Evolutionary conservation across 2,113 vertebrate genomes (phyloP).

Genomic region (Bungarus multicinctus): DNA sequence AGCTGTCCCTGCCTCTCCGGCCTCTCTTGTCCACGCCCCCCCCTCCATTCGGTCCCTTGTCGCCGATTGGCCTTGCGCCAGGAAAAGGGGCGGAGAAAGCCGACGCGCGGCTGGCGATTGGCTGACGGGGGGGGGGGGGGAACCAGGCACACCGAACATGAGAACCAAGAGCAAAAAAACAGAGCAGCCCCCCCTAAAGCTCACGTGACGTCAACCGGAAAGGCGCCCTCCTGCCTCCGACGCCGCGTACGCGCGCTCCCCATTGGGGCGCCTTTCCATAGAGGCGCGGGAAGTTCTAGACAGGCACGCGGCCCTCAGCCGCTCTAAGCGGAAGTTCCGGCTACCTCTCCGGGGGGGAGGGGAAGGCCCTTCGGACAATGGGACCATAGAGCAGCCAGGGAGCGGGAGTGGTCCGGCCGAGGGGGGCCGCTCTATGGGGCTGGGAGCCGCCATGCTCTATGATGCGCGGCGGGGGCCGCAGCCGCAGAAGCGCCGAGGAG

Average conservation of each 20-base stretch:
- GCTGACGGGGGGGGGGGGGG: not conserved
- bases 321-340: not conserved
- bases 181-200: not conserved
- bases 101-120: not conserved
- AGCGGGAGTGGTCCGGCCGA: not conserved
- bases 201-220: not conserved
- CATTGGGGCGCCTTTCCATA: not conserved
- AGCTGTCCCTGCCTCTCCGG: not conserved
- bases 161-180: not conserved
- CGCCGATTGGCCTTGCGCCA: not conserved
- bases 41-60: not conserved
- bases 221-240: too few species aligned
- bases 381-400: conserved; percentile 3
- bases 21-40: not conserved
- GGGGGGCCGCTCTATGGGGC: not conserved
- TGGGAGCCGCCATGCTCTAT: conserved; percentile 7
- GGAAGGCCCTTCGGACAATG: conserved; percentile 17
- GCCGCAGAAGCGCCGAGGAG: not conserved
- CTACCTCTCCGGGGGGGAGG: not conserved
- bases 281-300: not conserved
- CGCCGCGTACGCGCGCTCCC: too few species aligned
- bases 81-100: not conserved
- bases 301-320: not conserved
- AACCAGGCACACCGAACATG: not conserved
- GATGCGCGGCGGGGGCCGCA: not conserved